Conservation (phyloP, 2,888 invertebrate species). For the Sinopyrophorus schimmeli region DNA sequence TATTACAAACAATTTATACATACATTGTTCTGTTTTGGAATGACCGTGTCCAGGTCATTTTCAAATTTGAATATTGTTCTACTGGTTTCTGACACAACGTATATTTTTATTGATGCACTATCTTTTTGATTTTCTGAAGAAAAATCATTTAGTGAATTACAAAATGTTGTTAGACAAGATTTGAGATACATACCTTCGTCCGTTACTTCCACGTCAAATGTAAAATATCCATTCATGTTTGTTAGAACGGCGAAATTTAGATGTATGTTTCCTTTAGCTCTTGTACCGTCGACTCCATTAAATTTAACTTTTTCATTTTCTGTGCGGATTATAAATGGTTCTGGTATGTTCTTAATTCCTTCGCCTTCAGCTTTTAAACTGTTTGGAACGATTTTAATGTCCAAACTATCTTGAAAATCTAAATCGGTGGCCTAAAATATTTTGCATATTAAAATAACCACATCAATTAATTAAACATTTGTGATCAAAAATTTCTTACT, state of each 20-base stretch:
- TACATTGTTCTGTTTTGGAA: constrained; percentile 55
- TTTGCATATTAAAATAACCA: neutral
- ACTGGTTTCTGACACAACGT: constrained; percentile 62
- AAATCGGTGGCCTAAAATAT: constrained; percentile 60
- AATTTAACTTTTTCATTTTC: too few relatives aligned
- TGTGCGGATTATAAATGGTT: constrained; percentile 50
- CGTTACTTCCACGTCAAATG: constrained; percentile 59
- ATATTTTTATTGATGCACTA: constrained; percentile 59
- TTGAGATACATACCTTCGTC: constrained; percentile 60
- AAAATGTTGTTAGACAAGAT: too few relatives aligned
- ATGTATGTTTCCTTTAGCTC: constrained; percentile 55
- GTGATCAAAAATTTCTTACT: too few relatives aligned
- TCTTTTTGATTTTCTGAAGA: constrained; percentile 44
- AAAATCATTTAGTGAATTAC: too few relatives aligned
- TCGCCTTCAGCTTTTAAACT: constrained; percentile 44
- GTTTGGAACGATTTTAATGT: constrained; percentile 34
- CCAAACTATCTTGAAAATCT: constrained; percentile 41
- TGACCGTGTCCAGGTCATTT: constrained; percentile 57
- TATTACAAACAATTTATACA: constrained; percentile 45
- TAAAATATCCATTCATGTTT: constrained; percentile 65
- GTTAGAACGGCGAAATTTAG: constrained; percentile 59
- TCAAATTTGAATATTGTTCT: constrained; percentile 62
- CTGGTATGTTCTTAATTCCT: constrained; percentile 52
- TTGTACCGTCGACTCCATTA: constrained; percentile 35
- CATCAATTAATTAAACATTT: too few relatives aligned